Conservation (phyloP, 2,113 vertebrate genomes). For the Dasypus novemcinctus region DNA sequence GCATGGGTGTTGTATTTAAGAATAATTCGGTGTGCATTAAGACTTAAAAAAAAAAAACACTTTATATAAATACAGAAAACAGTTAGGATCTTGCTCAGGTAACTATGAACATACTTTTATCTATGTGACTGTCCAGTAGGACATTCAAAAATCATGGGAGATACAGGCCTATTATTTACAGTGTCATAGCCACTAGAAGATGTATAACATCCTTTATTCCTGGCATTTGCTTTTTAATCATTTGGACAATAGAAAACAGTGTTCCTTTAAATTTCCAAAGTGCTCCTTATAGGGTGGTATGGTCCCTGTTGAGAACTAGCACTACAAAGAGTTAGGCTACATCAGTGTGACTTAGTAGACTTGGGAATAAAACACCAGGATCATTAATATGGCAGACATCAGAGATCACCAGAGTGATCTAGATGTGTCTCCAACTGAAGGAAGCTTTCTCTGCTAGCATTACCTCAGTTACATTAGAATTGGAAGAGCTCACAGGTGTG, state of each 20-base stretch:
- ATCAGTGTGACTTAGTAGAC: background rate
- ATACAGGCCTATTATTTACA: background rate
- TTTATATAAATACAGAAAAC: background rate
- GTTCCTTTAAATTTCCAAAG: background rate
- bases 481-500: background rate
- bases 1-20: background rate
- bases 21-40: background rate
- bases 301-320: background rate
- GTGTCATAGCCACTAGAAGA: background rate
- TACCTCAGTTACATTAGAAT: background rate
- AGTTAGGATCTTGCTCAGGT: background rate
- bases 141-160: background rate
- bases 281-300: background rate
- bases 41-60: no score
- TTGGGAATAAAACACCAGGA: background rate
- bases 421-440: background rate
- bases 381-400: rapidly evolving
- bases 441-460: background rate
- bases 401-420: background rate
- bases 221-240: background rate
- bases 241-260: background rate
- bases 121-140: background rate
- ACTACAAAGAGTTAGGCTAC: no score
- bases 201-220: background rate
- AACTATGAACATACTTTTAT: background rate